Base-by-base conservation (phyloP, 2,888 invertebrate species). In the Hipparchia semele region DNA sequence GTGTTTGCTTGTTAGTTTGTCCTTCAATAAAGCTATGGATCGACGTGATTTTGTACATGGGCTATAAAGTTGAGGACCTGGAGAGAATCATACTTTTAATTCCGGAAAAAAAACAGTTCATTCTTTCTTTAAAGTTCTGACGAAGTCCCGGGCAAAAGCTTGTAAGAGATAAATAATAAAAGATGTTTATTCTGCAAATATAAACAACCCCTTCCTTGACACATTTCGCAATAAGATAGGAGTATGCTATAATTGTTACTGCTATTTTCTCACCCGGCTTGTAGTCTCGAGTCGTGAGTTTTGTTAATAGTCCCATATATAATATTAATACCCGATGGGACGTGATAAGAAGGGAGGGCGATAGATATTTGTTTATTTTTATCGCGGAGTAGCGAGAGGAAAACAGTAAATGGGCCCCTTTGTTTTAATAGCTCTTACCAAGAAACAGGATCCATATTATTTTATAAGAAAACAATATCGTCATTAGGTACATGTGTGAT, bases 271-370 rank as follows among this genome's bases (percentile, higher is more conserved):
- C 78, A 75, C 79, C 71, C 72, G 58, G 68, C 60, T 62, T 68
- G 73, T 62, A 72, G 64, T 73, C 64, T 68, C 68, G 74, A 75
- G 74, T 77, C 76, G 75, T 77, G 76, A 76, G 73, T 77, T 76
- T 76, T 73, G 76, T 72, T 76, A 76, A 78, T 73, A 74, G 72
- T 59, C 73, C 61, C 72, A 78, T 79, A 79, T 76, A 77, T 79
- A 76, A 77, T 77, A 75, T 76, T 77, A 76, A 79, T 77, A 72
- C 33, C 71, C 74, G 74, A 77, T 77, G 70, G 64, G 58, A 64
- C 51, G 68, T 71, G 76, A 76, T 74, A 71, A 72, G 74, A 73
- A 74, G 68, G 53, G 61, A 68, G 72, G 72, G 71, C 77, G 66
- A 76, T 68, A 71, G 73, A 69, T 74, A 68, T 69, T 74, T 74